Conservation (phyloP, 2,888 invertebrate species). For the Myathropa florea region DNA sequence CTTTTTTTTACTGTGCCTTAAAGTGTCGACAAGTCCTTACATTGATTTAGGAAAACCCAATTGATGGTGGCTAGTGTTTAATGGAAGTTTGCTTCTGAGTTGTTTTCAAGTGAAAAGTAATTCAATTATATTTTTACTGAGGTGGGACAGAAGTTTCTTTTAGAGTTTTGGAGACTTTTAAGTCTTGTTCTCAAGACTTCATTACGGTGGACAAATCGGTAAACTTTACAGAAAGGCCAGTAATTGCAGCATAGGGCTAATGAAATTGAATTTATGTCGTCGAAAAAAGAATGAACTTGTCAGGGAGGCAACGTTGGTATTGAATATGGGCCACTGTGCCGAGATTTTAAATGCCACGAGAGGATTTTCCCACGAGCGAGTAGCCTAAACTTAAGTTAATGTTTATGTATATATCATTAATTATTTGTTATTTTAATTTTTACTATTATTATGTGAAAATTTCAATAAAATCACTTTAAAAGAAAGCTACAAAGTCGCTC, state of each 20-base stretch:
- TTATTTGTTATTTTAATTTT: too few relatives aligned
- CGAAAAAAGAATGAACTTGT: too few relatives aligned
- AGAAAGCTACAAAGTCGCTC: too few relatives aligned
- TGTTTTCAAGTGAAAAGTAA: slow-evolving; percentile 3
- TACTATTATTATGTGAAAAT: too few relatives aligned
- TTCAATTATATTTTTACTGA: slow-evolving; percentile 8
- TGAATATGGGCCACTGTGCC: too few relatives aligned
- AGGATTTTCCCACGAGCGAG: too few relatives aligned
- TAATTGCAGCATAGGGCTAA: neutral
- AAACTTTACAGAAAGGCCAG: neutral
- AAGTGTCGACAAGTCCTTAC: neutral
- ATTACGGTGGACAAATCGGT: neutral
- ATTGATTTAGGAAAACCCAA: slow-evolving; percentile 10
- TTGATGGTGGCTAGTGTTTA: neutral
- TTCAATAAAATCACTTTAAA: too few relatives aligned
- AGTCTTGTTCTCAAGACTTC: neutral
- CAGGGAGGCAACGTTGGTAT: too few relatives aligned
- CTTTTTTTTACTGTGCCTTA: neutral
- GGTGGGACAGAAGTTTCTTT: neutral
- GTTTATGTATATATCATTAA: too few relatives aligned
- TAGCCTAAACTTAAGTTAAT: too few relatives aligned
- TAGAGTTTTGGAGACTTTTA: neutral
- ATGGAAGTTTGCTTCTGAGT: neutral
- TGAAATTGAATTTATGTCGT: too few relatives aligned
- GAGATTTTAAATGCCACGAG: too few relatives aligned